Evolutionary conservation across 2,797 vertebrate species (phyloP), one percentile per base, ranked within the genome.

Genomic region (Champsocephalus esox): DNA sequence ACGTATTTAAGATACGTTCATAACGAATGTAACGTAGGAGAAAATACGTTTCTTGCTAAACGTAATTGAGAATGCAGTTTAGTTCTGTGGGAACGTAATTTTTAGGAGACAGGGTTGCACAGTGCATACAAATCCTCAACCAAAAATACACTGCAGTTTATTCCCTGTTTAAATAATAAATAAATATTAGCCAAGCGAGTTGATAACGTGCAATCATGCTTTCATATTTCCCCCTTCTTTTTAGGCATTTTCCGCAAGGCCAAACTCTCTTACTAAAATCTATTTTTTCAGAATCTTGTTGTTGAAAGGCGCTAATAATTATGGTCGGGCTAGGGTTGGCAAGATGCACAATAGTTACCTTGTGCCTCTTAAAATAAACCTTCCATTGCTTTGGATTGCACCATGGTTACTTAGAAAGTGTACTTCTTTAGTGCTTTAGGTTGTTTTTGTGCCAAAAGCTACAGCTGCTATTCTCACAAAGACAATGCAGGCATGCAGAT

Each of bases 121-220:
- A 75, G 70, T 55, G 60, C 80, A 75, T 54, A 72, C 58, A 83
- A 80, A 70, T 79, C 79, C 44, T 73, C 70, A 59, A 75, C 62
- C 83, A 85, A 74, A 85, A 88, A 87, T 88, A 83, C 67, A 68
- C 65, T 62, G 44, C 73, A 66, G 73, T 56, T 38, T 28, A 49
- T 45, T 79, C 65, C 52, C 59, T 78, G 79, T 58, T 46, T 38
- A 77, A 48, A 69, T 66, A 34, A 67, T 52, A 62, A 75, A 38
- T 9, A 38, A 1, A 38, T 38, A 38, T 62, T 67, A 85, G 76
- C 69, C 78, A 34, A 76, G 41, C 0, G 13, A 77, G 74, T 64
- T 74, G 59, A 79, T 75, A 57, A 64, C 46, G 74, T 46, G 41
- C 50, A 54, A 46, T 49, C 63, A 54, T 59, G 55, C 61, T 65